Base-by-base conservation (phyloP, 2,797 vertebrate genomes). In the Takifugu ocellatus region DNA sequence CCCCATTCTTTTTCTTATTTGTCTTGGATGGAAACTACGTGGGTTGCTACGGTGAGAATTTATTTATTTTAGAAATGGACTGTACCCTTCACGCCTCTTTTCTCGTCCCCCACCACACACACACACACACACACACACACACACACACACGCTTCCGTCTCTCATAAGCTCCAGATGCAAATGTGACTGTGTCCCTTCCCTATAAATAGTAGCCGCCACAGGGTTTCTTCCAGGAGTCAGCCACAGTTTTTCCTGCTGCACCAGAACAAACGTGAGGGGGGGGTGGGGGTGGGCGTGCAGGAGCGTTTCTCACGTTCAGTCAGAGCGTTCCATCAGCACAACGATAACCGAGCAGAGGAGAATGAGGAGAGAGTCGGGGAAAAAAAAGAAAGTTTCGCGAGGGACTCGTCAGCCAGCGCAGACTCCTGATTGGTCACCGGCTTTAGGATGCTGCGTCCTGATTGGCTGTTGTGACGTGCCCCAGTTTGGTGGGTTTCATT, bases 171-270 rank as follows among this genome's bases (percentile, higher is more conserved):
- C 77, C 83, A 88, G 81, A 91, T 88, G 87, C 86, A 89, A 89
- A 90, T 89, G 73, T 74, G 82, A 78, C 75, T 78, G 74, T 84
- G 78, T 84, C 75, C 83, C 78, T 78, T 84, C 81, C 80, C 87
- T 89, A 89, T 85, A 88, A 88, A 90, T 90, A 90, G 86, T 74
- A 74, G 81, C 81, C 72, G 84, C 89, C 88, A 86, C 83, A 90
- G 84, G 83, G 83, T 81, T 85, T 84, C 82, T 87, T 86, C 79
- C 84, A 83, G 84, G 81, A 90, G 77, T 77, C 76, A 77, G 74
- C 81, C 74, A 75, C 74, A 82, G 79, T 84, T 84, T 87, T 74
- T 80, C 14, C 78, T 69, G 62, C 72, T 66, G 33, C 77, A 85
- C 84, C 74, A 85, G 85, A 83, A 88, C 81, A 87, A 85, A 77